Evolutionary conservation across 2,888 invertebrate species (phyloP).

Genomic region (Temnothorax ravouxi): DNA sequence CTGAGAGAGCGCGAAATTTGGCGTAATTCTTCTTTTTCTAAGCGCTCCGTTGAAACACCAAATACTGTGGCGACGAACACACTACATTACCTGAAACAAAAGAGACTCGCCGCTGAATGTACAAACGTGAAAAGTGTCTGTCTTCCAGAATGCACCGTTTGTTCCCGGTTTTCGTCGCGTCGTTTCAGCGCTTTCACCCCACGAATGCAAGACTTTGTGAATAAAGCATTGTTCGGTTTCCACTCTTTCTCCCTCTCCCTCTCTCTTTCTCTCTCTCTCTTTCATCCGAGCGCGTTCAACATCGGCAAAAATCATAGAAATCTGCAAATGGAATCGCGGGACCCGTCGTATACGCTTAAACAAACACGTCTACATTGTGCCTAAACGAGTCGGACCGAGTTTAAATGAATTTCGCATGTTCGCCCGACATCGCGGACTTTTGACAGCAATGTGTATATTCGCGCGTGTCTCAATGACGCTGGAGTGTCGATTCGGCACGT

Average conservation of each 20-base stretch:
- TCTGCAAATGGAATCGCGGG: constrained; percentile 47
- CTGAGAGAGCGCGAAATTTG: constrained; percentile 20
- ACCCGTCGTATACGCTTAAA: constrained; percentile 51
- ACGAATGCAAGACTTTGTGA: constrained; percentile 52
- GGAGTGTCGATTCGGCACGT: constrained; percentile 59
- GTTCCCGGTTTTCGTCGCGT: constrained; percentile 53
- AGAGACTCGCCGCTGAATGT: constrained; percentile 38
- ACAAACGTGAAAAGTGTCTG: constrained; percentile 54
- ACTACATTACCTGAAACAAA: constrained; percentile 49
- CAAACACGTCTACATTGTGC: constrained; percentile 57
- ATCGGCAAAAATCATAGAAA: constrained; percentile 52
- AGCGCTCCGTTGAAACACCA: constrained; percentile 3
- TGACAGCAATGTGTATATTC: constrained; percentile 62
- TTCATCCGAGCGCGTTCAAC: background rate
- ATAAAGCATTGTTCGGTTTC: constrained; percentile 50
- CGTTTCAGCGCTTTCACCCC: constrained; percentile 47
- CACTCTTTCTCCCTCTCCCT: background rate
- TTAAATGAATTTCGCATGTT: constrained; percentile 61
- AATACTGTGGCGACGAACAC: constrained; percentile 39
- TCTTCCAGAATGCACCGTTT: constrained; percentile 53
- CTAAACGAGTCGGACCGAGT: constrained; percentile 62
- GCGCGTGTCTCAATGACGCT: constrained; percentile 46
- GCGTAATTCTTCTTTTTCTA: constrained; percentile 10
- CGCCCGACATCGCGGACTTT: constrained; percentile 36
- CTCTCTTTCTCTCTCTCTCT: background rate